These are phyloP conservation scores for Macropis europaea DNA, from an alignment of 2,888 invertebrate genomes.

Conservation along the genomic window DNA sequence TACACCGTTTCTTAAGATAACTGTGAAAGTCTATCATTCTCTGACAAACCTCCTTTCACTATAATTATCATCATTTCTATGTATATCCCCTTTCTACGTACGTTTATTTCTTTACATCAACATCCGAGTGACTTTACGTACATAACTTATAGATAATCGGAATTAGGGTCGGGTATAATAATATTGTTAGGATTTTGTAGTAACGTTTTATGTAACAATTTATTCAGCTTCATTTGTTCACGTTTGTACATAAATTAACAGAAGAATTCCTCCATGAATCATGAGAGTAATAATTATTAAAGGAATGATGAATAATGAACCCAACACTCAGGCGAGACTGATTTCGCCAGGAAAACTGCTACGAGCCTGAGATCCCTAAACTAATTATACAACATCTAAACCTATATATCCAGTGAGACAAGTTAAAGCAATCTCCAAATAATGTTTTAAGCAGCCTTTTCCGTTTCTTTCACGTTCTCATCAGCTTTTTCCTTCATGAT, in stretches of 20 bases:
- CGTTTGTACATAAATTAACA: conserved; percentile 53
- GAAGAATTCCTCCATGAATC: conserved; percentile 22
- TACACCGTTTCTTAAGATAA: too few relatives aligned
- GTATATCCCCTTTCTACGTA: too few relatives aligned
- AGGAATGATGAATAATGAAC: conserved; percentile 38
- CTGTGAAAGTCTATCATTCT: too few relatives aligned
- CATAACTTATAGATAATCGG: too few relatives aligned
- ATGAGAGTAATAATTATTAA: conserved; percentile 16
- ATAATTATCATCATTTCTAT: too few relatives aligned
- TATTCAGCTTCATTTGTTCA: conserved; percentile 68
- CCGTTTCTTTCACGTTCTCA: not conserved
- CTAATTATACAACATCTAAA: conserved; percentile 4
- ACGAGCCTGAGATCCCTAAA: conserved; percentile 66
- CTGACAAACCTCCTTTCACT: too few relatives aligned
- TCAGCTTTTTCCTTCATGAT: conserved; percentile 21
- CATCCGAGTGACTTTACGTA: too few relatives aligned
- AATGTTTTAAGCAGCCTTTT: conserved; percentile 8
- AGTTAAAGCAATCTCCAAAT: not conserved
- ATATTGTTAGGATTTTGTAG: conserved; percentile 41
- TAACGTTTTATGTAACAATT: conserved; percentile 78
- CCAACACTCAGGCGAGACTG: conserved; percentile 69
- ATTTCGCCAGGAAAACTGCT: conserved; percentile 65
- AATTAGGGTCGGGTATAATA: too few relatives aligned
- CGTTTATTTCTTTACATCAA: too few relatives aligned
- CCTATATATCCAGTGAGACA: not conserved